Conservation (phyloP, 1,140 invertebrate species). For the Eumeta japonica region DNA sequence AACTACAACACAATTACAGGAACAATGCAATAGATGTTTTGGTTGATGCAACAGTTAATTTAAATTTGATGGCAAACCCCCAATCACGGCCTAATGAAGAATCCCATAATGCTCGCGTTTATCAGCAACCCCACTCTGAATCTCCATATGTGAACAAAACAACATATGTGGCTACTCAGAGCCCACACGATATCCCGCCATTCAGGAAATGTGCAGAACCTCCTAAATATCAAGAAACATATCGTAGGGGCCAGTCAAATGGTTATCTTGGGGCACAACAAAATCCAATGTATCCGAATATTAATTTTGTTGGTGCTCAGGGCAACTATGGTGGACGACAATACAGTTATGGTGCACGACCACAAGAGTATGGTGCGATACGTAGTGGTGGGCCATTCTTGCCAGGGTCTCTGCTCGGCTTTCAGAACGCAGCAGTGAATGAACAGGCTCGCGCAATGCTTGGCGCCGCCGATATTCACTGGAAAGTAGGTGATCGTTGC, state of each 20-base stretch:
- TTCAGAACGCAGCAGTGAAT: constrained; percentile 62
- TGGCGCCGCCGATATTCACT: constrained; percentile 56
- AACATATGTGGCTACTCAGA: constrained; percentile 25
- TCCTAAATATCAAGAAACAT: constrained; percentile 31
- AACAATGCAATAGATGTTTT: constrained; percentile 36
- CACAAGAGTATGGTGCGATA: constrained; percentile 34
- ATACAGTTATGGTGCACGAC: constrained; percentile 29
- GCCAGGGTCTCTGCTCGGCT: constrained; percentile 59
- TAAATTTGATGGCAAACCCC: constrained; percentile 37
- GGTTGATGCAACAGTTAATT: constrained; percentile 38
- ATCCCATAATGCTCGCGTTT: constrained; percentile 18
- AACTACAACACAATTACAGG: neutral
- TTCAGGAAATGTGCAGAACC: constrained; percentile 32
- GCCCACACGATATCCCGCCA: constrained; percentile 25
- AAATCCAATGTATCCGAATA: constrained; percentile 26
- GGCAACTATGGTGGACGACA: constrained; percentile 26
- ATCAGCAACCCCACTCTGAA: constrained; percentile 25
- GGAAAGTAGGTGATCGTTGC: constrained; percentile 78
- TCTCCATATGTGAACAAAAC: constrained; percentile 26
- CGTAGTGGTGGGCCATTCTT: constrained; percentile 49
- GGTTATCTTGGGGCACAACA: constrained; percentile 39
- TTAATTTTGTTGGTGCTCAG: constrained; percentile 28
- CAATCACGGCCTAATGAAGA: constrained; percentile 23
- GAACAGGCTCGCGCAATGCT: constrained; percentile 61
- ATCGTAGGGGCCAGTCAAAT: constrained; percentile 26